Base-by-base conservation (phyloP, 2,113 vertebrate genomes). In the Centrocercus urophasianus region DNA sequence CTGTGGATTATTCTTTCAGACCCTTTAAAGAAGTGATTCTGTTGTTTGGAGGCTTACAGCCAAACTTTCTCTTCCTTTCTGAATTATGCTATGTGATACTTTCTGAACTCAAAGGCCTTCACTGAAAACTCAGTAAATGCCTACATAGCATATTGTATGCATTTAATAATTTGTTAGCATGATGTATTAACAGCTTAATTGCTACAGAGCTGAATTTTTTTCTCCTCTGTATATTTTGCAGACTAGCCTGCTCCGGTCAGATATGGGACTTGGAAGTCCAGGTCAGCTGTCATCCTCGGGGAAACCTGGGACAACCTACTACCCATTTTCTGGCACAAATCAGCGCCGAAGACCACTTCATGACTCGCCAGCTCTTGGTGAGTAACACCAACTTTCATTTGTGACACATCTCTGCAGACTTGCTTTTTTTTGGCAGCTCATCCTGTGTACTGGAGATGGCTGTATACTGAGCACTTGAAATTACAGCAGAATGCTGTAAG, bases 331-430 rank as follows among this genome's bases (percentile, higher is more conserved):
- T 38, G 97, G 97, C 78, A 97, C 99, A 86, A 99, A 99, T 93
- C 98, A 99, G 74, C 98, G 99, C 94, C 98, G 99, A 96, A 98
- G 99, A 67, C 95, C 99, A 24, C 98, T 99, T 83, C 99, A 98
- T 96, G 99, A 99, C 72, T 97, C 98, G 18, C 63, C 98, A 70
- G 94, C 98, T 65, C 93, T 98, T 48, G 99, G 99, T 99, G 63
- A 98, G 98, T 97, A 25, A 38, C 3, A 7, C 0, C 16, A 60
- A 56, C 57, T 85, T 74, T 0, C 11, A 18, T 32, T 72, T 7
- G 0, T n/a, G n/a, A 5, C 64, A 25, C 30, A 25, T 54, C 72
- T 73, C 76, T 83, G 47, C 60, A n/a, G 69, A 12, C 36, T 40
- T 67, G 1, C 5, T 32, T 78, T 61, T 36, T 20, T 69, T 50